Percentiles rank a stretch among this genome's conserved stretches.
These are phyloP conservation scores for Rhopalosiphum nymphaeae DNA, from an alignment of 2,888 invertebrate genomes.

Conservation along the genomic window DNA sequence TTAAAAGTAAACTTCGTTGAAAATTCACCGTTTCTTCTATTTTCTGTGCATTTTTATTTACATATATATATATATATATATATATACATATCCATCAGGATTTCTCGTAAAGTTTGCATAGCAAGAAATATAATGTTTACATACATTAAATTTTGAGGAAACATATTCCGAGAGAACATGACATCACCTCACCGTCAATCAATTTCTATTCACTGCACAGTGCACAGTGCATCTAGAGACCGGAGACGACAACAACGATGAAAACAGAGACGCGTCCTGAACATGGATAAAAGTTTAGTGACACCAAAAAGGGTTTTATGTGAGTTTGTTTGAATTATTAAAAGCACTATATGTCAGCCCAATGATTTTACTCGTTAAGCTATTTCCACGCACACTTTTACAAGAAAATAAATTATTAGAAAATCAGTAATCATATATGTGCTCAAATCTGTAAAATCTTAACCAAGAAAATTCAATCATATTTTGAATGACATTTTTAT, in stretches of 20 bases:
- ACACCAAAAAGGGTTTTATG: constrained; percentile 1
- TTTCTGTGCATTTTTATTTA: neutral
- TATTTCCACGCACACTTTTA: neutral
- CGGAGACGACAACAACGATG: neutral
- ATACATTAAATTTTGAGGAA: constrained; percentile 33
- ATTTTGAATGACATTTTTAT: too few relatives aligned
- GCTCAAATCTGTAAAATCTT: neutral
- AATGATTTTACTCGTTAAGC: neutral
- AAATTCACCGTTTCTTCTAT: constrained; percentile 18
- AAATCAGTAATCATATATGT: neutral
- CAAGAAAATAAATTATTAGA: neutral
- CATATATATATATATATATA: neutral
- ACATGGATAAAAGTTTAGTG: constrained; percentile 18
- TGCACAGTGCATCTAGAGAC: neutral
- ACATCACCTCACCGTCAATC: constrained; percentile 39
- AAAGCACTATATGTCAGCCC: constrained; percentile 1
- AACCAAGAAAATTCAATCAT: neutral
- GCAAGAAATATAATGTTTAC: constrained; percentile 24
- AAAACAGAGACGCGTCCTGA: neutral
- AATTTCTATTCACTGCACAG: constrained; percentile 48
- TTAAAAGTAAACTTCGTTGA: constrained; percentile 41
- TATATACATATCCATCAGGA: neutral
- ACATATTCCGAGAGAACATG: neutral
- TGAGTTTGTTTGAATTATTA: constrained; percentile 40
- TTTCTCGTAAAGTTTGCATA: constrained; percentile 22